Conservation (phyloP, 2,797 vertebrate genomes). For the Uromys caudimaculatus region DNA sequence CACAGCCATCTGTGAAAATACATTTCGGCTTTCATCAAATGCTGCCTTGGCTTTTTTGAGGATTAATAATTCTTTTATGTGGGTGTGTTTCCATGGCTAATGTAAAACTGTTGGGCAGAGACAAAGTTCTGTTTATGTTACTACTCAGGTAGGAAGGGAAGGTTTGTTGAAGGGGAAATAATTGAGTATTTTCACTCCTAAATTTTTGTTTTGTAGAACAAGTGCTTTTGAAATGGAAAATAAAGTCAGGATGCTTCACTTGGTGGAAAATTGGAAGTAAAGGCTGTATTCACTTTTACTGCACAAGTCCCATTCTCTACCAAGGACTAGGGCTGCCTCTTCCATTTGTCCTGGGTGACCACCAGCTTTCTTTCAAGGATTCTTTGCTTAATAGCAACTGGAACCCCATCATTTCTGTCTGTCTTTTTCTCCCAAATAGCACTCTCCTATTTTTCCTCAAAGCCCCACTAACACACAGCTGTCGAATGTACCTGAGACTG, state of each 20-base stretch:
- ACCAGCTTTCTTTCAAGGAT: background rate
- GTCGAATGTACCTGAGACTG: background rate
- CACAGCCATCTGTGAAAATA: slow-evolving; percentile 68
- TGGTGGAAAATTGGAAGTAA: slow-evolving; percentile 47
- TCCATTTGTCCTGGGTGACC: fast-evolving
- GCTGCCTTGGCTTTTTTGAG: slow-evolving; percentile 55
- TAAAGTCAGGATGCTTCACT: slow-evolving; percentile 51
- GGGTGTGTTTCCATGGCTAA: slow-evolving; percentile 46
- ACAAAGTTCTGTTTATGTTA: background rate
- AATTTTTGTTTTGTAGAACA: background rate
- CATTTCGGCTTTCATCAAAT: slow-evolving; percentile 69
- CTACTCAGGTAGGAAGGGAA: slow-evolving; percentile 43
- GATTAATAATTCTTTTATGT: slow-evolving; percentile 68
- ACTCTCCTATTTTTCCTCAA: background rate
- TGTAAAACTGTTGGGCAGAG: slow-evolving; percentile 19
- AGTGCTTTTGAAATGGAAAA: slow-evolving; percentile 68
- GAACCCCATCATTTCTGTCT: background rate
- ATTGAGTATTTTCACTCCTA: background rate
- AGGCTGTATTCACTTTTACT: background rate
- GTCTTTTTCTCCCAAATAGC: background rate
- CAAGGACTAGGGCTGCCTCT: fast-evolving
- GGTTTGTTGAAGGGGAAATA: background rate
- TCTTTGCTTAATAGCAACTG: background rate
- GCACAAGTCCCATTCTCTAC: background rate
- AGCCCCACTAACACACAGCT: background rate